phyloP scores from a whole-genome alignment of 2,797 vertebrate genomes.

The Leuciscus waleckii region DNA sequence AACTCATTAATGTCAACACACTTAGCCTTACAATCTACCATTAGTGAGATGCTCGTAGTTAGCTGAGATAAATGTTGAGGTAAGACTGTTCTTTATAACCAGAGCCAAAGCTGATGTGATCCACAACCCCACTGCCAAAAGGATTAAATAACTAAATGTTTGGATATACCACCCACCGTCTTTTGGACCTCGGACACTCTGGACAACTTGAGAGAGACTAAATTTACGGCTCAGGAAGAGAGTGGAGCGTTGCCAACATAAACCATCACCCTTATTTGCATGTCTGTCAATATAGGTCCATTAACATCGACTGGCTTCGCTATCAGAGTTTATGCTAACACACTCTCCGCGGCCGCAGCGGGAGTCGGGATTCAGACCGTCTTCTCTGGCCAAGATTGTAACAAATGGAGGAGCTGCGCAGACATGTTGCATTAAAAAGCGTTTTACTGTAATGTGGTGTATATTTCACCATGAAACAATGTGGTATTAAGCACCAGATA shows the following conservation, averaged over 20 bases:
- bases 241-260: slow-evolving; percentile 46
- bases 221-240: slow-evolving; percentile 51
- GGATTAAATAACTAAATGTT: slow-evolving; percentile 69
- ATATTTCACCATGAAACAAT: slow-evolving; percentile 18
- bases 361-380: slow-evolving; percentile 33
- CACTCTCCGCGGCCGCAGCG: slow-evolving; percentile 15
- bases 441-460: slow-evolving; percentile 32
- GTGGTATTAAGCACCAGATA: slow-evolving; percentile 7
- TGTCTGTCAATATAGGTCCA: slow-evolving; percentile 58
- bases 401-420: slow-evolving; percentile 45
- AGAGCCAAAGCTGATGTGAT: slow-evolving; percentile 61
- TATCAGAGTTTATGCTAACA: slow-evolving; percentile 45
- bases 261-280: slow-evolving; percentile 57
- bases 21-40: slow-evolving; percentile 48
- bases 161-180: slow-evolving; percentile 62
- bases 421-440: slow-evolving; percentile 42
- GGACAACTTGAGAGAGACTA: slow-evolving; percentile 53
- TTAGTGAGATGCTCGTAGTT: slow-evolving; percentile 41
- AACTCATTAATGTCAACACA: slow-evolving; percentile 48
- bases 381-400: slow-evolving; percentile 42
- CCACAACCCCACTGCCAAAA: slow-evolving; percentile 57
- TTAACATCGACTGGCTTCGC: slow-evolving; percentile 48
- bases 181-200: slow-evolving; percentile 51
- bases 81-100: slow-evolving; percentile 49
- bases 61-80: slow-evolving; percentile 39